Conservation (phyloP, 2,113 vertebrate genomes). For the Aldabrachelys gigantea region DNA sequence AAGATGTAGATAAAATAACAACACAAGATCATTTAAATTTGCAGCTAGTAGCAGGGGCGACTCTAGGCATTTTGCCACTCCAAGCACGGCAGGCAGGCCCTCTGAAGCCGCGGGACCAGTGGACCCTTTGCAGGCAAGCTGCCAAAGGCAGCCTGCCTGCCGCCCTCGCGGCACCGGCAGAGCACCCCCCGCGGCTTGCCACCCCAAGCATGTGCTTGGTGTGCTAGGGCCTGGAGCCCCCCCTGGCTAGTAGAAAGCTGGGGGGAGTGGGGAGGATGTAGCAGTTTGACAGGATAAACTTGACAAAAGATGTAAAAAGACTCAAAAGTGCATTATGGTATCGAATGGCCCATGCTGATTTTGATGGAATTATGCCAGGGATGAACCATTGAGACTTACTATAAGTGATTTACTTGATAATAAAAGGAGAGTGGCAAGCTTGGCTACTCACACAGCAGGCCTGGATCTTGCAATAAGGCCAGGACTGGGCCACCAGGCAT, state of each 20-base stretch:
- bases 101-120: too few species aligned
- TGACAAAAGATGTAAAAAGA: not conserved
- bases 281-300: not conserved
- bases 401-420: not conserved
- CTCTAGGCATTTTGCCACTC: too few species aligned
- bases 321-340: not conserved
- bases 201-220: too few species aligned
- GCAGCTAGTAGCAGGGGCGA: not conserved
- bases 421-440: not conserved
- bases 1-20: not conserved
- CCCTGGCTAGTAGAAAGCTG: not conserved
- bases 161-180: too few species aligned
- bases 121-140: too few species aligned
- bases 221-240: too few species aligned
- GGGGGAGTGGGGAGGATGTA: not conserved
- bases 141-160: too few species aligned
- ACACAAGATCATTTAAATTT: constrained; percentile 1
- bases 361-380: not conserved
- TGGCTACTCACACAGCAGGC: not conserved
- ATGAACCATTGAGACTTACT: not conserved
- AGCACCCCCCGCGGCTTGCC: too few species aligned
- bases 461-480: not conserved
- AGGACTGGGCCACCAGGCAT: not conserved
- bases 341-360: not conserved
- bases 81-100: too few species aligned